Percentiles rank a stretch among this genome's conserved stretches.
Evolutionary conservation across 2,797 vertebrate species (phyloP).

Genomic region (Vultur gryphus): DNA sequence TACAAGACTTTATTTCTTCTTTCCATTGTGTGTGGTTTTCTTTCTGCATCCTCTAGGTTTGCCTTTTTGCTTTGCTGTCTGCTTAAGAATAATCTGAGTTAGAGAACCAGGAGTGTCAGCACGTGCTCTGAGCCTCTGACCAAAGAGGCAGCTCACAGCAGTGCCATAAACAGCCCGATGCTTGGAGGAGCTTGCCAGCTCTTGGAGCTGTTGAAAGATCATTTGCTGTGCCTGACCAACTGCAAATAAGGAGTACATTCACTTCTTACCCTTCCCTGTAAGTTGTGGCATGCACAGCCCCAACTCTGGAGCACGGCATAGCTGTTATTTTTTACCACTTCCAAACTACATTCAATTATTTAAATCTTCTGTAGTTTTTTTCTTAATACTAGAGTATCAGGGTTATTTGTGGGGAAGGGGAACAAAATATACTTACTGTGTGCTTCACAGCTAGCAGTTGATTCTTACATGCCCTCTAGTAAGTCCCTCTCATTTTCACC

Average conservation of each 20-base stretch:
- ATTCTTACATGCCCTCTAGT: background rate
- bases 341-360: background rate
- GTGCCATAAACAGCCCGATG: background rate
- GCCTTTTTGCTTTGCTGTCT: background rate
- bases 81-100: background rate
- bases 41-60: background rate
- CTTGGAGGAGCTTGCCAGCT: background rate
- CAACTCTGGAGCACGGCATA: background rate
- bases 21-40: background rate
- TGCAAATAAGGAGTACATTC: background rate
- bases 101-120: background rate
- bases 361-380: background rate
- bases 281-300: background rate
- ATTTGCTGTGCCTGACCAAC: background rate
- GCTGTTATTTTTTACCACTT: background rate
- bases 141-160: background rate
- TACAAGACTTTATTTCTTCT: background rate
- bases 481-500: background rate
- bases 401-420: background rate
- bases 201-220: background rate
- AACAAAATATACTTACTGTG: background rate
- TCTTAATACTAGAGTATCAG: background rate
- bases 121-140: background rate
- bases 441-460: background rate
- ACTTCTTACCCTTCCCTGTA: background rate